These are phyloP conservation scores for Anthoscopus minutus DNA, from an alignment of 2,113 vertebrate genomes.

Conservation along the genomic window DNA sequence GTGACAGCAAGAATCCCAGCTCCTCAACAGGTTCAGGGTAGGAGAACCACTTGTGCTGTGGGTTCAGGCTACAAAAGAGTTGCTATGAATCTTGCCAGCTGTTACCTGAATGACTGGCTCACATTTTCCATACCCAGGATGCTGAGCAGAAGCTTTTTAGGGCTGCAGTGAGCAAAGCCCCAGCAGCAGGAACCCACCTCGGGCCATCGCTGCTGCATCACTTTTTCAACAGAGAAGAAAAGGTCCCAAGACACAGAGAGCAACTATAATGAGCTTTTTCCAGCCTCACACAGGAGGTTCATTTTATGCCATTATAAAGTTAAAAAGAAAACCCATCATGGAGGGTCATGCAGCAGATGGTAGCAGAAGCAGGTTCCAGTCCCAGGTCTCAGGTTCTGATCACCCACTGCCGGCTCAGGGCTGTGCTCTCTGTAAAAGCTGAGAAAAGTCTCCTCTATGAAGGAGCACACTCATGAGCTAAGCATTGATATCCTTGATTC, in stretches of 20 bases:
- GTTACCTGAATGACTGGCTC: not conserved
- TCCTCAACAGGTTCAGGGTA: rapidly evolving
- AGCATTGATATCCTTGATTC: not conserved
- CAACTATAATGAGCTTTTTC: not conserved
- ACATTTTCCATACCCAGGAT: not conserved
- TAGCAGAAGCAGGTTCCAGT: not conserved
- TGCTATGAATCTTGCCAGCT: not conserved
- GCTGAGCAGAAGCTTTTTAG: not conserved
- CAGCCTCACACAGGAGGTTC: not conserved
- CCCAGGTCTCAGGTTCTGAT: not conserved
- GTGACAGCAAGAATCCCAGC: not conserved
- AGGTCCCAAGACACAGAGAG: not conserved
- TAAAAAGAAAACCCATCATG: not conserved
- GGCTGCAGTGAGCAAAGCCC: not conserved
- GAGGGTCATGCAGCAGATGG: not conserved
- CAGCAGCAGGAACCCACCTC: not conserved
- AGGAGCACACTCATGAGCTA: not conserved
- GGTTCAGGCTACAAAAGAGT: not conserved
- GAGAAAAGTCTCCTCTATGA: not conserved
- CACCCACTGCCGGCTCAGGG: not conserved
- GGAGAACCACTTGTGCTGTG: rapidly evolving
- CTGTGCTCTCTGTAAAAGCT: not conserved
- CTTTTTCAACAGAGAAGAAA: not conserved
- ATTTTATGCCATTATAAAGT: not conserved
- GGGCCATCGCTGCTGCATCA: not conserved